A percentile compares a stretch with the other conserved stretches of the same genome.
phyloP scores from a whole-genome alignment of 2,797 vertebrate genomes.

The Neosilurus mollespiculum region DNA sequence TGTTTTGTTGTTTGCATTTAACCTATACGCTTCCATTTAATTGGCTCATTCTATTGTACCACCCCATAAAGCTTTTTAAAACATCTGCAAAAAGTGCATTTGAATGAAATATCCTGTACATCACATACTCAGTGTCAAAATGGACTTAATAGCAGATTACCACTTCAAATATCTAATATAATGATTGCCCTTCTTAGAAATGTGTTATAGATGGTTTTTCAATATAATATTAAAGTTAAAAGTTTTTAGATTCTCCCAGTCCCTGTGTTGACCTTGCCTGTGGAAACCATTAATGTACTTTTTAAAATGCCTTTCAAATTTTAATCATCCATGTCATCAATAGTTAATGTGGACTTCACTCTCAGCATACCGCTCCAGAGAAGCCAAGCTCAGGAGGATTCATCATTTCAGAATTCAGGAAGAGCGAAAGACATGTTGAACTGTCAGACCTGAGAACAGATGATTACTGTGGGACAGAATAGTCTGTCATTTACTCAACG shows the following conservation, averaged over 20 bases:
- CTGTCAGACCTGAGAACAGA: conserved; percentile 12
- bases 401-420: conserved; percentile 11
- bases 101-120: background rate
- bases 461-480: conserved; percentile 11
- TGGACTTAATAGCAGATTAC: background rate
- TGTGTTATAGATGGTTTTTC: background rate
- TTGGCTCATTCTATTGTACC: background rate
- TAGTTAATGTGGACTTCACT: conserved; percentile 42
- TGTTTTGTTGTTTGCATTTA: conserved; percentile 7
- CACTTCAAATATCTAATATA: background rate
- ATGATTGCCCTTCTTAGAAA: conserved; percentile 20
- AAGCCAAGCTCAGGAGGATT: conserved; percentile 29
- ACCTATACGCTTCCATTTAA: background rate
- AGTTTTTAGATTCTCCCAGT: background rate
- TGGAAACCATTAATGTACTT: conserved; percentile 32
- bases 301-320: conserved; percentile 45
- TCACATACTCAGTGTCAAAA: background rate
- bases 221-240: conserved; percentile 18
- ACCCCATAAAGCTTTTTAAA: background rate
- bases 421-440: conserved; percentile 4
- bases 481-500: conserved; percentile 25
- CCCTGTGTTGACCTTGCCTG: conserved; percentile 27
- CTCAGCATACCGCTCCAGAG: background rate
- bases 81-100: background rate
- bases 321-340: conserved; percentile 48